Conservation (phyloP, 2,797 vertebrate species). For the Mormyrops boulengeri region DNA sequence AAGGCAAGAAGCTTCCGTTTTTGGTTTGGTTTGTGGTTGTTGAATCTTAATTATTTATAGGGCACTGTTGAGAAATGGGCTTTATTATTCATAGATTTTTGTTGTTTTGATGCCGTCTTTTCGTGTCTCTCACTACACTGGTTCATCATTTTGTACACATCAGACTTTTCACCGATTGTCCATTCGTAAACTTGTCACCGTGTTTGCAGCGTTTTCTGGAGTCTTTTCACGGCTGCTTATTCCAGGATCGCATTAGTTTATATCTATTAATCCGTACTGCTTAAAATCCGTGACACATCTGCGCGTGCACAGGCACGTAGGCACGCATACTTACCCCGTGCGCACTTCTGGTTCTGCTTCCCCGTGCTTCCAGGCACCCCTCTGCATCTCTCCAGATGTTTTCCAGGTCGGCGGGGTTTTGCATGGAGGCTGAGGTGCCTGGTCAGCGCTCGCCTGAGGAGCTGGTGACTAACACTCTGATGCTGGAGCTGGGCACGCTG, state of each 20-base stretch:
- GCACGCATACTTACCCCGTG: background rate
- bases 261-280: background rate
- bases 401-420: conserved; percentile 25
- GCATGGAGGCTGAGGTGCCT: conserved; percentile 15
- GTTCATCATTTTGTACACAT: background rate
- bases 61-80: background rate
- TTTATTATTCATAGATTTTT: background rate
- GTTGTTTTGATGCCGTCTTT: background rate
- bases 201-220: background rate
- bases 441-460: conserved; percentile 34
- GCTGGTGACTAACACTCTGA: conserved; percentile 39
- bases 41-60: background rate
- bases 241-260: background rate
- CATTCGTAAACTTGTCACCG: background rate
- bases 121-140: background rate
- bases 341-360: background rate
- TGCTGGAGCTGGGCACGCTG: conserved; percentile 38
- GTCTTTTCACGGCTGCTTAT: background rate
- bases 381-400: conserved; percentile 30
- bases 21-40: background rate
- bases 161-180: background rate
- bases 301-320: background rate
- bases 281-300: background rate
- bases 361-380: background rate
- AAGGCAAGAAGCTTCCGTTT: background rate